A percentile compares a stretch with the other conserved stretches of the same genome.
phyloP scores from a whole-genome alignment of 2,797 vertebrate species.

The Anisognathus igniventris region DNA sequence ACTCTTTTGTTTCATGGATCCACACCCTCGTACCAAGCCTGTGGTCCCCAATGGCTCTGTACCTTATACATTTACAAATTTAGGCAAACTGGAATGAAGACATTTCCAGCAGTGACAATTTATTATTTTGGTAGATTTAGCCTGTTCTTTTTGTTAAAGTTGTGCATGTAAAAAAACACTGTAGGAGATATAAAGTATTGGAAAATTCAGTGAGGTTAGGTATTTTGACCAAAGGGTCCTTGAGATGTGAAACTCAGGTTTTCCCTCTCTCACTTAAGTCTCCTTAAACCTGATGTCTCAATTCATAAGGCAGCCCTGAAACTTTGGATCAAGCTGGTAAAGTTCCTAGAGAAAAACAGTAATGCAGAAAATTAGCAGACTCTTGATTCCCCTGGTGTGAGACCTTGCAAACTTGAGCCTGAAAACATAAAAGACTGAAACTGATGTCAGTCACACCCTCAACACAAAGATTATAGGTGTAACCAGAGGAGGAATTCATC shows the following conservation, averaged over 20 bases:
- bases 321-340: not conserved
- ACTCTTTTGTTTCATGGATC: conserved; percentile 13
- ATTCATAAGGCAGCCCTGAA: not conserved
- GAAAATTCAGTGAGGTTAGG: not conserved
- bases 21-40: not conserved
- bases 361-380: not conserved
- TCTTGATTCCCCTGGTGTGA: not conserved
- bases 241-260: not conserved
- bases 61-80: not conserved
- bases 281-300: not conserved
- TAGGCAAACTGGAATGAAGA: not conserved
- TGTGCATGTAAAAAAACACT: not conserved
- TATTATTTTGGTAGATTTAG: not conserved
- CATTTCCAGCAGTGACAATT: not conserved
- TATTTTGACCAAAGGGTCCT: not conserved
- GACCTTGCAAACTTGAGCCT: conserved; percentile 1
- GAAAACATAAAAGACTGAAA: conserved; percentile 22
- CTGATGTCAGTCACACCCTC: conserved; percentile 29
- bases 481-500: conserved; percentile 31
- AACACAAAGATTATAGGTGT: conserved; percentile 39
- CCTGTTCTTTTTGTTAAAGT: not conserved
- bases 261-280: not conserved
- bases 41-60: not conserved
- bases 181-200: not conserved
- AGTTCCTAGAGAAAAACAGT: not conserved